Conservation (phyloP, 2,888 invertebrate genomes). For the Oxystoma pomonae region DNA sequence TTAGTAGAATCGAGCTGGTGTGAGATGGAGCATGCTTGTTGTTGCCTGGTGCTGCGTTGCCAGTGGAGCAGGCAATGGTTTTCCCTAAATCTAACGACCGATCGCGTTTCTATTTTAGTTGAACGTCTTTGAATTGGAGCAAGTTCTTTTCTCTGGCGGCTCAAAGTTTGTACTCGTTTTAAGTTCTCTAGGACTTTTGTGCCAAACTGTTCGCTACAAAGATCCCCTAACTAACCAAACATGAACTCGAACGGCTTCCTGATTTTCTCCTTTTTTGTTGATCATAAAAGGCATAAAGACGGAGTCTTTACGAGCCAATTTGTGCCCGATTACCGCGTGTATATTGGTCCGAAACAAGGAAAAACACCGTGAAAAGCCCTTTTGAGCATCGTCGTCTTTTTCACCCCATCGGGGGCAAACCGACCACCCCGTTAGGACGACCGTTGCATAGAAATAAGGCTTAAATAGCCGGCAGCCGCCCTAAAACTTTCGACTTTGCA, state of each 20-base stretch:
- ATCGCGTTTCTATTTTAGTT: no score
- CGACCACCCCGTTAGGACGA: constrained; percentile 38
- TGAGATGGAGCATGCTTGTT: no score
- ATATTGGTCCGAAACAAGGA: not conserved
- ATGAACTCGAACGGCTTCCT: not conserved
- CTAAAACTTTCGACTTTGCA: constrained; percentile 38
- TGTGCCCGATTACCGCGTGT: constrained; percentile 1
- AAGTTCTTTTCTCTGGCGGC: no score
- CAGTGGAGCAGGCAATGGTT: no score
- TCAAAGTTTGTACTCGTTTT: no score
- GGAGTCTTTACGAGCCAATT: constrained; percentile 1
- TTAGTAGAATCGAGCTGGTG: no score
- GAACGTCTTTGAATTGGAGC: no score
- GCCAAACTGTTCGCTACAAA: no score
- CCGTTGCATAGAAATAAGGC: constrained; percentile 48
- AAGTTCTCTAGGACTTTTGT: no score
- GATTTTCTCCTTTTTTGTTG: not conserved
- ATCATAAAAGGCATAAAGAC: not conserved
- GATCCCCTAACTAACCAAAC: not conserved
- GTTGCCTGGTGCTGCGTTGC: no score
- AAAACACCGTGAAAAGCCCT: not conserved
- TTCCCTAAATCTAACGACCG: no score
- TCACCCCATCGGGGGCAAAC: constrained; percentile 45
- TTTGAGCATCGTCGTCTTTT: constrained; percentile 43
- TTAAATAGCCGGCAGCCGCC: constrained; percentile 40